Conservation (phyloP, 2,888 invertebrate genomes). For the Volucella bombylans region DNA sequence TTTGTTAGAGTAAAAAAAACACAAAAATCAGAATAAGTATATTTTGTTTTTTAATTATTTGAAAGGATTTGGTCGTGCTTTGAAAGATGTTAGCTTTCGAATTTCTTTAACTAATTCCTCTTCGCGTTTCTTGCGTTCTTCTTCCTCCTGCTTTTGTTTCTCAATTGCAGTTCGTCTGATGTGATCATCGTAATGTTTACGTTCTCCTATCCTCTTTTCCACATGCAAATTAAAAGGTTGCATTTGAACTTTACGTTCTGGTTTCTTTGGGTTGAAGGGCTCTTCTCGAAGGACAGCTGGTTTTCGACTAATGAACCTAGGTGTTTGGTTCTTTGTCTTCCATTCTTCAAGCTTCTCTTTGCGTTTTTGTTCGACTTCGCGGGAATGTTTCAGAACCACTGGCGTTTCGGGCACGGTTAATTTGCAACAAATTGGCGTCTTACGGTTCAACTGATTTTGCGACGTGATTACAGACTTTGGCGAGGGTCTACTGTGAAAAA, state of each 20-base stretch:
- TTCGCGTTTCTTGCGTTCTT: slow-evolving; percentile 79
- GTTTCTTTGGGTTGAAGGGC: slow-evolving; percentile 77
- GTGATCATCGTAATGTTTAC: slow-evolving; percentile 78
- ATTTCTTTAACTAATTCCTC: slow-evolving; percentile 78
- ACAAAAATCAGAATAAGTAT: slow-evolving; percentile 65
- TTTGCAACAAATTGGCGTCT: background rate
- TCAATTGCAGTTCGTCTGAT: slow-evolving; percentile 76
- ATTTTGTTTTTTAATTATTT: slow-evolving; percentile 75
- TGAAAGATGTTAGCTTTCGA: slow-evolving; percentile 80
- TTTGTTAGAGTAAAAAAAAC: slow-evolving; percentile 62
- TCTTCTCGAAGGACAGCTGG: slow-evolving; percentile 76
- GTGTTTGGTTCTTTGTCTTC: slow-evolving; percentile 72
- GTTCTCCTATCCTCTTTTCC: slow-evolving; percentile 79
- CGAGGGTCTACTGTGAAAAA: slow-evolving; percentile 80
- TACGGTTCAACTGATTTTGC: slow-evolving; percentile 72
- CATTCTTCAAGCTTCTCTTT: slow-evolving; percentile 76
- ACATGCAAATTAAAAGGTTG: slow-evolving; percentile 79
- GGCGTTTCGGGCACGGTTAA: slow-evolving; percentile 79
- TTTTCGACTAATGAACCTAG: slow-evolving; percentile 73
- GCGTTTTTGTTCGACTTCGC: slow-evolving; percentile 74
- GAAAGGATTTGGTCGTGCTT: slow-evolving; percentile 82
- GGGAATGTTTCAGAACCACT: slow-evolving; percentile 78
- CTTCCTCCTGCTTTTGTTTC: slow-evolving; percentile 80
- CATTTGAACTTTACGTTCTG: slow-evolving; percentile 61
- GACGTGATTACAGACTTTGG: slow-evolving; percentile 77